Evolutionary conservation across 2,113 vertebrate species (phyloP).

Genomic region (Poeciliopsis prolifica): DNA sequence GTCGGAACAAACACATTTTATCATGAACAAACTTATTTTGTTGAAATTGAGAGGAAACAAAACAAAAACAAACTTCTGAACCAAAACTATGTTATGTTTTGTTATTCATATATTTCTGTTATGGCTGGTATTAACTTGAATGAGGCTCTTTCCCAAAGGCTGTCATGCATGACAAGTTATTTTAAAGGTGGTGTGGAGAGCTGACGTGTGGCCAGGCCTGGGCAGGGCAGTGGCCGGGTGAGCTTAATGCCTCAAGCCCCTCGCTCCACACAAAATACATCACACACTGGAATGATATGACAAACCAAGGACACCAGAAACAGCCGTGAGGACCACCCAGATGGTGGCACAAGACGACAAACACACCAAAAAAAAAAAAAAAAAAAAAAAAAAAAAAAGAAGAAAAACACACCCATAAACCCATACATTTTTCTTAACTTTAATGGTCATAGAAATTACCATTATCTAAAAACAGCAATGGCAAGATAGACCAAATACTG

Average conservation of each 20-base stretch:
- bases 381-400: too few species aligned
- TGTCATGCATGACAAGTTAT: slow-evolving; percentile 67
- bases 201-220: slow-evolving; percentile 71
- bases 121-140: slow-evolving; percentile 11
- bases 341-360: slow-evolving; percentile 60
- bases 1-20: slow-evolving; percentile 55
- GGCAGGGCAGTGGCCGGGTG: slow-evolving; percentile 53
- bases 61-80: not conserved
- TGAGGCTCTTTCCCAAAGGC: slow-evolving; percentile 54
- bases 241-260: slow-evolving; percentile 67
- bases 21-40: slow-evolving; percentile 9
- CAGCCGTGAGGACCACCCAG: slow-evolving; percentile 81
- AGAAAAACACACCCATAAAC: not conserved
- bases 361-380: slow-evolving; percentile 35
- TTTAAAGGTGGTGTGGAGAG: slow-evolving; percentile 76
- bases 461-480: not conserved
- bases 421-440: not conserved
- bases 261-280: too few species aligned
- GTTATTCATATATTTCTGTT: slow-evolving; percentile 10
- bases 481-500: not conserved
- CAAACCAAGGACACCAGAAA: too few species aligned
- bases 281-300: too few species aligned
- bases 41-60: slow-evolving; percentile 13
- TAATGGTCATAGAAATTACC: not conserved
- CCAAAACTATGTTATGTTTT: slow-evolving; percentile 14